These are phyloP conservation scores for Epicauta chinensis DNA, from an alignment of 1,140 invertebrate species.

Conservation along the genomic window DNA sequence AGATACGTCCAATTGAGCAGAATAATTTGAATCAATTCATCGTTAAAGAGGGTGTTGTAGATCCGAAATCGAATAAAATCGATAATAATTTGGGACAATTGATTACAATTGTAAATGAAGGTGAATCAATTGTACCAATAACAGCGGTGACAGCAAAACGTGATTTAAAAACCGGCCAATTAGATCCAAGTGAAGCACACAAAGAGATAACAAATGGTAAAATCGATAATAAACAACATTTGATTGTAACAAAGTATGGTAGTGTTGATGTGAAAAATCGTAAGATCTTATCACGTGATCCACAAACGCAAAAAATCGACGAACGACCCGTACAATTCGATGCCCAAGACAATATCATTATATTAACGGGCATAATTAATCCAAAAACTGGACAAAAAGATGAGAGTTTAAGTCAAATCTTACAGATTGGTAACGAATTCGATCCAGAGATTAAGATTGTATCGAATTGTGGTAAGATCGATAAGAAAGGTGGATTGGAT, in stretches of 20 bases:
- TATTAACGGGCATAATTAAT: slow-evolving; percentile 53
- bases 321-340: slow-evolving; percentile 46
- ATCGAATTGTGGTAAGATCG: slow-evolving; percentile 56
- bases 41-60: slow-evolving; percentile 50
- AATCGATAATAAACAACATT: slow-evolving; percentile 55
- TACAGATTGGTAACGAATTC: slow-evolving; percentile 59
- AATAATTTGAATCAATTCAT: slow-evolving; percentile 57
- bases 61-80: slow-evolving; percentile 50
- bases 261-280: slow-evolving; percentile 38
- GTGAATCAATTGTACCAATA: slow-evolving; percentile 49
- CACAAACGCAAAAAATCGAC: slow-evolving; percentile 47
- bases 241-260: slow-evolving; percentile 54
- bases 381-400: slow-evolving; percentile 54
- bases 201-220: slow-evolving; percentile 54
- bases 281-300: slow-evolving; percentile 43
- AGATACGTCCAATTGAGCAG: slow-evolving; percentile 50
- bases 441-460: slow-evolving; percentile 59
- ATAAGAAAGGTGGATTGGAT: slow-evolving; percentile 58
- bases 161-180: slow-evolving; percentile 49
- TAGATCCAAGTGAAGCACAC: slow-evolving; percentile 36
- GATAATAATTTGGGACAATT: slow-evolving; percentile 49
- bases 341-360: slow-evolving; percentile 56
- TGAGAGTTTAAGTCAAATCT: slow-evolving; percentile 54
- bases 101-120: slow-evolving; percentile 45
- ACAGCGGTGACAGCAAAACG: slow-evolving; percentile 51